Evolutionary conservation across 1,140 invertebrate genomes (phyloP).

Genomic region (Trachymyrmex septentrionalis): DNA sequence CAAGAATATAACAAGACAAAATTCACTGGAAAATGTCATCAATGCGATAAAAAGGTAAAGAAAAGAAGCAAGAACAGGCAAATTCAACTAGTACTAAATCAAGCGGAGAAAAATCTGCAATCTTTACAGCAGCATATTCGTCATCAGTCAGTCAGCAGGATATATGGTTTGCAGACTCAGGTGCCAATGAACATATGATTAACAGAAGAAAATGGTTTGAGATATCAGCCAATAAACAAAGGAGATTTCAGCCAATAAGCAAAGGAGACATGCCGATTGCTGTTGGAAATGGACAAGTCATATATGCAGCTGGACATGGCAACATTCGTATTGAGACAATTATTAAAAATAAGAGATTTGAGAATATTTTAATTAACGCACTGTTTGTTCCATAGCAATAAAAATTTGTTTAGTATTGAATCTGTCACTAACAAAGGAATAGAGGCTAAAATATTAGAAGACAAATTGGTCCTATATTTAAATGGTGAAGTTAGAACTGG

Average conservation of each 20-base stretch:
- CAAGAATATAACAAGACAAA: neutral
- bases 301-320: neutral
- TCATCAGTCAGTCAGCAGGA: neutral
- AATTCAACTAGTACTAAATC: neutral
- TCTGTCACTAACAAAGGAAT: neutral
- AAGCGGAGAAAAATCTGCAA: neutral
- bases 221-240: neutral
- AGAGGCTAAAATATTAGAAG: neutral
- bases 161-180: neutral
- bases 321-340: conserved; percentile 5
- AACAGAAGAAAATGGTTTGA: conserved; percentile 16
- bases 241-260: neutral
- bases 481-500: no score
- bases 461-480: no score
- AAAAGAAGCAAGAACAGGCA: neutral
- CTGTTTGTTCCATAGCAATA: neutral
- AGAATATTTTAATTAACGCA: neutral
- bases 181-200: neutral
- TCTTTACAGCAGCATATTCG: neutral
- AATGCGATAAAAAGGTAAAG: neutral
- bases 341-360: neutral
- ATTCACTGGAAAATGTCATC: neutral
- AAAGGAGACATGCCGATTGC: neutral
- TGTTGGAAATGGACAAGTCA: conserved; percentile 6
- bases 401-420: conserved; percentile 11